Percentiles rank a stretch among this genome's conserved stretches.
These are phyloP conservation scores for Aromia moschata DNA, from an alignment of 2,888 invertebrate species.

Conservation along the genomic window DNA sequence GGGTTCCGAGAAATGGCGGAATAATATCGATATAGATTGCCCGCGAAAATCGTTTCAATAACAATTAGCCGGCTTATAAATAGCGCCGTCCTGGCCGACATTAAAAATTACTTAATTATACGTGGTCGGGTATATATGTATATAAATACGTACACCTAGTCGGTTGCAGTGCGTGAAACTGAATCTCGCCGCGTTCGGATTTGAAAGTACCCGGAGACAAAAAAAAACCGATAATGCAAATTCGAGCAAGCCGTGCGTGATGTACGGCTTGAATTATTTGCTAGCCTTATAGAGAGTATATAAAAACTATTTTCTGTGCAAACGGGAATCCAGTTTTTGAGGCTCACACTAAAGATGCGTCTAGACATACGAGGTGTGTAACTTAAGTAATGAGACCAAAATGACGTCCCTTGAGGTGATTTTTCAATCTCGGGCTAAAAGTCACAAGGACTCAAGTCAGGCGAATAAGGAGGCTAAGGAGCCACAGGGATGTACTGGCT, in stretches of 20 bases:
- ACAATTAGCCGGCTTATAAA: constrained; percentile 10
- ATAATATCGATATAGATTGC: constrained; percentile 28
- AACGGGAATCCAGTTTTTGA: no score
- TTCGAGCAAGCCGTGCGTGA: not conserved
- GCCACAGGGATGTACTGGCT: no score
- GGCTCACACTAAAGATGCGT: no score
- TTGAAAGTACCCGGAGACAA: not conserved
- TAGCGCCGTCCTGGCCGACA: not conserved
- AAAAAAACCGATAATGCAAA: constrained; percentile 9
- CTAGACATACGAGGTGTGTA: no score
- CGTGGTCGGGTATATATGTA: not conserved
- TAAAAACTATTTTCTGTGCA: no score
- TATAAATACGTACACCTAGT: no score
- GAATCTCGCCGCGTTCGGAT: not conserved
- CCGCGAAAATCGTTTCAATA: constrained; percentile 16
- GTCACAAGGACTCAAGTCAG: no score
- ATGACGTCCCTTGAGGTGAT: no score
- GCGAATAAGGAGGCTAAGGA: no score
- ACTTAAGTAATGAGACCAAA: no score
- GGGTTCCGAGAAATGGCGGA: constrained; percentile 24
- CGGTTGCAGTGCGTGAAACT: not conserved
- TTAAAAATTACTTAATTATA: constrained; percentile 15
- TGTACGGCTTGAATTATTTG: not conserved
- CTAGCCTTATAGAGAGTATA: no score
- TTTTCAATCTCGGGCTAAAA: no score